Percentiles rank a stretch among this genome's conserved stretches.
Evolutionary conservation across 2,113 vertebrate genomes (phyloP).

Genomic region (Coreoperca whiteheadi): DNA sequence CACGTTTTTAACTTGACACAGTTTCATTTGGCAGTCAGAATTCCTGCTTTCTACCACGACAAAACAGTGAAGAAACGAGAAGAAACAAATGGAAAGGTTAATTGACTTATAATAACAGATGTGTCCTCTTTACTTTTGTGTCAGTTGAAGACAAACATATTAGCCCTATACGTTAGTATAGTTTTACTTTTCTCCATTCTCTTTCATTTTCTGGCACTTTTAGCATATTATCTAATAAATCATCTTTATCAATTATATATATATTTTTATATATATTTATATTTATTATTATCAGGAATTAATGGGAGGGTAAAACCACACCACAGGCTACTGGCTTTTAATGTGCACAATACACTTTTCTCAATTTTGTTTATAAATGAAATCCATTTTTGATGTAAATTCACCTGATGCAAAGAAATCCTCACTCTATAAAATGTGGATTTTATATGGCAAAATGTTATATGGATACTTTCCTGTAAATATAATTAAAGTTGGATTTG

Average conservation of each 20-base stretch:
- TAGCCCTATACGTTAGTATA: background rate
- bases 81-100: conserved; percentile 16
- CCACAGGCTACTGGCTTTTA: background rate
- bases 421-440: background rate
- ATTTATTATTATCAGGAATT: background rate
- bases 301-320: no score
- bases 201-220: background rate
- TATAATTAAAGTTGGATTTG: background rate
- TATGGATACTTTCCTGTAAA: background rate
- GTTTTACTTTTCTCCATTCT: background rate
- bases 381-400: background rate
- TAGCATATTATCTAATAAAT: background rate
- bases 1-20: conserved; percentile 72
- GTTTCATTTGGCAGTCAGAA: conserved; percentile 62
- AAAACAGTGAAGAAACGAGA: conserved; percentile 23
- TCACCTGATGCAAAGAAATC: background rate
- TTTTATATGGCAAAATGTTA: background rate
- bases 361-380: background rate
- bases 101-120: conserved; percentile 10
- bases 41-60: conserved; percentile 45
- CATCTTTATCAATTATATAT: background rate
- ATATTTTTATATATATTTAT: no score
- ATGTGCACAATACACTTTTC: background rate
- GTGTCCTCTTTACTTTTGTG: background rate
- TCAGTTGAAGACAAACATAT: conserved; percentile 12